These are phyloP conservation scores for Bimastos eiseni DNA, from an alignment of 2,888 invertebrate genomes.

Conservation along the genomic window DNA sequence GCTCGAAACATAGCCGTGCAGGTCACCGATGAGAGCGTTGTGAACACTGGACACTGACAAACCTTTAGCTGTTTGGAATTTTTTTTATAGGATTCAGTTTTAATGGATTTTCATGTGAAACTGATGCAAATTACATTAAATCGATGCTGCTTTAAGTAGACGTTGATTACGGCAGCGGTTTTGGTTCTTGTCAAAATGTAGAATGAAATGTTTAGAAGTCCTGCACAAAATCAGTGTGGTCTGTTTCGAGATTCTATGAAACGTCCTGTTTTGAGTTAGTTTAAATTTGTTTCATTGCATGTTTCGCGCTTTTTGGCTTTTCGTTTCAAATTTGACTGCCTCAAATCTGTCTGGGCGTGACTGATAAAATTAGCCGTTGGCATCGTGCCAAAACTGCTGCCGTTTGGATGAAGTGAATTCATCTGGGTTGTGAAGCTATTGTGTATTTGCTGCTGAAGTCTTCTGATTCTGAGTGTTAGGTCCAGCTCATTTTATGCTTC, in stretches of 20 bases:
- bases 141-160: not conserved
- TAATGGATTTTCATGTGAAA: slow-evolving; percentile 5
- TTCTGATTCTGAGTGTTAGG: not conserved
- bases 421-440: not conserved
- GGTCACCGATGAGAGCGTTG: not conserved
- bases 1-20: not conserved
- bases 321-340: not conserved
- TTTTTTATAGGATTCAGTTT: not conserved
- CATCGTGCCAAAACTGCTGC: not conserved
- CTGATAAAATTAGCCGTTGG: not conserved
- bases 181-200: not conserved
- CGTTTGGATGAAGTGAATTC: not conserved
- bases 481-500: not conserved
- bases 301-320: not conserved
- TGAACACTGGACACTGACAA: not conserved
- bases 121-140: not conserved
- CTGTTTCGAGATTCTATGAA: slow-evolving; percentile 5
- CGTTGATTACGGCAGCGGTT: not conserved
- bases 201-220: not conserved
- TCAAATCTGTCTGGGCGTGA: not conserved
- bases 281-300: not conserved
- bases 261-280: not conserved
- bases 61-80: not conserved
- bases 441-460: not conserved
- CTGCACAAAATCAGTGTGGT: not conserved